Evolutionary conservation across 2,888 invertebrate genomes (phyloP).

Genomic region (Napeogenes sylphis): DNA sequence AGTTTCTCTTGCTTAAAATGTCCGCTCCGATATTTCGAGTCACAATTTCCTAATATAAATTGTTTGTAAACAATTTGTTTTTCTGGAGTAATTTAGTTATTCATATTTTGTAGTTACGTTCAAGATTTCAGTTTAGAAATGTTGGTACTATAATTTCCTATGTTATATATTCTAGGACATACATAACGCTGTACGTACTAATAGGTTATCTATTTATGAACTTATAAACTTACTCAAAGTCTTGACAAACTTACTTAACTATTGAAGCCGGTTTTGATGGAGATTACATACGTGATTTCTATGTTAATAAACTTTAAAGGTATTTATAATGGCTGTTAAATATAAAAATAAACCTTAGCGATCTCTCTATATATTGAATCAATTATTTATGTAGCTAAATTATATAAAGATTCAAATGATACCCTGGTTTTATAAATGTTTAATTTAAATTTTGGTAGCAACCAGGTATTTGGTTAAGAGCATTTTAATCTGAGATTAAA

Average conservation of each 20-base stretch:
- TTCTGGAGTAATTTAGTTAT: constrained; percentile 2
- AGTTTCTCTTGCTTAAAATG: constrained; percentile 14
- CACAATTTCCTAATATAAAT: constrained; percentile 17
- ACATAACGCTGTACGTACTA: constrained; percentile 8
- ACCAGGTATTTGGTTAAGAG: neutral
- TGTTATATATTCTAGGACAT: neutral
- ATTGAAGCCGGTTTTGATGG: constrained; percentile 64
- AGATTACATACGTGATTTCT: too few species aligned
- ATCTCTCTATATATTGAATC: too few species aligned
- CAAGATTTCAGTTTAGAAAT: constrained; percentile 6
- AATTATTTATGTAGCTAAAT: too few species aligned
- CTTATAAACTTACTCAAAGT: constrained; percentile 55
- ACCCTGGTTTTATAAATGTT: neutral
- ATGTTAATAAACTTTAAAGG: too few species aligned
- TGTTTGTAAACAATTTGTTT: constrained; percentile 14
- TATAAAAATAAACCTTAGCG: too few species aligned
- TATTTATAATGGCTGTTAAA: too few species aligned
- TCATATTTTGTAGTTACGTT: neutral
- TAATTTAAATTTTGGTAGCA: neutral
- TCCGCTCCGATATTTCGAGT: constrained; percentile 11
- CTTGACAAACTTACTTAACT: constrained; percentile 59
- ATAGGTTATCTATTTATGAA: constrained; percentile 45
- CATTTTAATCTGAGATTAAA: constrained; percentile 2
- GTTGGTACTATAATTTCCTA: constrained; percentile 6
- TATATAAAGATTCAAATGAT: too few species aligned